Evolutionary conservation across 2,888 invertebrate species (phyloP), one percentile per base, ranked within the genome.

Genomic region (Buathra laborator): DNA sequence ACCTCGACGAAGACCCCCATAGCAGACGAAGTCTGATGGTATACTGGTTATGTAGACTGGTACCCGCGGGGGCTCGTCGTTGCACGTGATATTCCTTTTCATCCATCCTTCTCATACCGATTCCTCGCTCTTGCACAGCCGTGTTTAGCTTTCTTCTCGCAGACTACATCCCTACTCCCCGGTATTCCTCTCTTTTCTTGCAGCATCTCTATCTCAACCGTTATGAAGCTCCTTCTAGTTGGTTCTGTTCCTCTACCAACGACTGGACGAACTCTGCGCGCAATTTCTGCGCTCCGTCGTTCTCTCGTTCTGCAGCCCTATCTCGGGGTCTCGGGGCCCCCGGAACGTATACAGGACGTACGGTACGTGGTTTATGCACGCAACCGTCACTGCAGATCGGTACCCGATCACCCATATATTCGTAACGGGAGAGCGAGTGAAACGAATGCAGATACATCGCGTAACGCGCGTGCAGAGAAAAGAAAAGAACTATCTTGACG

Each of bases 1-100:
- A 93, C 92, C 93, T 92, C 93, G 87, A 86, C 88, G 89, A 86
- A 83, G 88, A 87, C 85, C 87, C 83, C 74, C 67, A 81, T 82
- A 74, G 70, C 84, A 62, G 77, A 62, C 80, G 74, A 79, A 56
- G 71, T 72, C 70, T 62, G 74, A 51, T 62, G 66, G 24, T 76
- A 67, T 68, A 84, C 80, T 59, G 75, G 76, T 37, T 37, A 37
- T 37, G 9, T 74, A 86, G 72, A 68, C 79, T 68, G 67, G 86
- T 82, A 89, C 84, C 86, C 86, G 72, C 64, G 66, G 86, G 89
- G 89, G 81, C 87, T 79, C 79, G 76, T 70, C 72, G 46, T 70
- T 81, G 75, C 66, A 74, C 81, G 80, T 72, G 71, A 82, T 86
- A 79, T 66, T 72, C 80, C 62, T 77, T 72, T 46, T 56, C 67